phyloP scores from a whole-genome alignment of 2,113 vertebrate genomes.

The Macroglossus sobrinus region DNA sequence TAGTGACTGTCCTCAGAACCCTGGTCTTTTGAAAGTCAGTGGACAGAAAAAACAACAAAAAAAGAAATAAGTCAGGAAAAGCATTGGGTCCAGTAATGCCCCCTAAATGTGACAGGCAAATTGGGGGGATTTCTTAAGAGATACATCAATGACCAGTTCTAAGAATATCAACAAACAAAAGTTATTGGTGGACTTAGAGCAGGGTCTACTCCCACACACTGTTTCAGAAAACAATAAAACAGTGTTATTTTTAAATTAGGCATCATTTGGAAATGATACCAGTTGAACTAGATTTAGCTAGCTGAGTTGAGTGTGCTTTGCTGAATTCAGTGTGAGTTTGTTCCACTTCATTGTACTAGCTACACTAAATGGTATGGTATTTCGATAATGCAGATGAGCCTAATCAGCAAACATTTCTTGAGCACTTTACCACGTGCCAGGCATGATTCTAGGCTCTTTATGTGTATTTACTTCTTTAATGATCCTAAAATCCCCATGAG shows the following conservation, averaged over 20 bases:
- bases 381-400: no score
- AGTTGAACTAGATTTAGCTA: neutral
- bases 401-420: neutral
- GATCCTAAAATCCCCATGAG: neutral
- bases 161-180: neutral
- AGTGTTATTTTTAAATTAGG: neutral
- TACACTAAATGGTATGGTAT: neutral
- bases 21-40: neutral
- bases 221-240: neutral
- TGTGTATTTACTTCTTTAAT: neutral
- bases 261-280: neutral
- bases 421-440: neutral
- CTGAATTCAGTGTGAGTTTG: neutral
- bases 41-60: neutral
- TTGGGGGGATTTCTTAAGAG: neutral
- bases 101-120: neutral
- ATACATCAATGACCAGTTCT: neutral
- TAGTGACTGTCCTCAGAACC: neutral
- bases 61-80: neutral
- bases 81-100: fast-evolving
- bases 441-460: neutral
- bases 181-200: neutral
- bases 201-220: neutral
- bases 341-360: neutral
- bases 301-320: neutral